Evolutionary conservation across 2,888 invertebrate genomes (phyloP).

Genomic region (Stenchaetothrips biformis): DNA sequence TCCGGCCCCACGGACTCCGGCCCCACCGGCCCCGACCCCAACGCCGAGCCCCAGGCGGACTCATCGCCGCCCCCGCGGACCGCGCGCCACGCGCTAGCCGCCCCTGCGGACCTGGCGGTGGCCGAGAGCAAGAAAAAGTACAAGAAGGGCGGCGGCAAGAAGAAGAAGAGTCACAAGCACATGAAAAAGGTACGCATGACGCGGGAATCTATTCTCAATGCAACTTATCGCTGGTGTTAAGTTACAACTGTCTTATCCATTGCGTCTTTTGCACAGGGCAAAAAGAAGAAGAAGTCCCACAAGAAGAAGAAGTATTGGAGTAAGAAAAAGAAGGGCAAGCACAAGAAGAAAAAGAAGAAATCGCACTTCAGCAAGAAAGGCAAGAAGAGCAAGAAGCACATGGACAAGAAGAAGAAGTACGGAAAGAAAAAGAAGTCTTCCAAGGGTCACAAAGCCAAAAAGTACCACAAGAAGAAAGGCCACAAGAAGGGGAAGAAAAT

Average conservation of each 20-base stretch:
- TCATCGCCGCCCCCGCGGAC: not conserved
- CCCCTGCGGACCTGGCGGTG: not conserved
- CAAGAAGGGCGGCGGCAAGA: conserved; percentile 20
- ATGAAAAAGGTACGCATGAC: not conserved
- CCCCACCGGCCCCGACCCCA: not conserved
- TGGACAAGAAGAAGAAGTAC: conserved; percentile 27
- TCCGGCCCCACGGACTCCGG: not conserved
- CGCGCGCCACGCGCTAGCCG: not conserved
- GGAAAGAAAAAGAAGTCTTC: conserved; percentile 18
- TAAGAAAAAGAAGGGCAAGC: conserved; percentile 15
- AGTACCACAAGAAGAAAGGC: conserved; percentile 20
- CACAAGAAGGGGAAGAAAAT: conserved; percentile 16
- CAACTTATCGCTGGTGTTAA: no score
- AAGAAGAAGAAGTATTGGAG: conserved; percentile 18
- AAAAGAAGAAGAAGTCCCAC: not conserved
- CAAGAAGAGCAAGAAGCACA: conserved; percentile 25
- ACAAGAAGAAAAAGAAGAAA: conserved; percentile 27
- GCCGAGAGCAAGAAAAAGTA: not conserved
- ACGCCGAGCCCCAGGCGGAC: not conserved
- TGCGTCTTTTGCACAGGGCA: not conserved
- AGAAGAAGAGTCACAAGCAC: conserved; percentile 2
- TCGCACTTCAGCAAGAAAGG: not conserved
- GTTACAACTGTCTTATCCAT: no score
- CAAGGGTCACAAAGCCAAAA: conserved; percentile 12
- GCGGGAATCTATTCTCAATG: not conserved